Conservation (phyloP, 2,113 vertebrate genomes). For the Mesembrinibis cayennensis region DNA sequence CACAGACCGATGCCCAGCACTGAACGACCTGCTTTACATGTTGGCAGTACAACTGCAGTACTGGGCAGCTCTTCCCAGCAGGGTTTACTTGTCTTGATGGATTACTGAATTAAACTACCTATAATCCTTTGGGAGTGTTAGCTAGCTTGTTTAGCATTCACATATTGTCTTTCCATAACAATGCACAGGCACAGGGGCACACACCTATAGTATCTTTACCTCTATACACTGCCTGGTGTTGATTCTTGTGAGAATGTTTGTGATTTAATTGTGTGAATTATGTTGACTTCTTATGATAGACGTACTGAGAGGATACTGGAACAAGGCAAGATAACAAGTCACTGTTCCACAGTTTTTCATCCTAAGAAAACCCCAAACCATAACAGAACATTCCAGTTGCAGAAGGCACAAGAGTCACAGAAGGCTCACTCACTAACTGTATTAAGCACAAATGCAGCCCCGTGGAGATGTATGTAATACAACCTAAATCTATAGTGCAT, state of each 20-base stretch:
- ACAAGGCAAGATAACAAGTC: not conserved
- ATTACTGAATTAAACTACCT: not conserved
- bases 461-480: not conserved
- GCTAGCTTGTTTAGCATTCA: not conserved
- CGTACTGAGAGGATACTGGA: not conserved
- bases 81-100: not conserved
- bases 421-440: not conserved
- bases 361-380: not conserved
- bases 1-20: no score
- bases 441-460: not conserved
- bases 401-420: not conserved
- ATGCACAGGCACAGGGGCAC: not conserved
- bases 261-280: not conserved
- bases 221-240: no score
- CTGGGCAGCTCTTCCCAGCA: not conserved
- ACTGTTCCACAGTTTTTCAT: not conserved
- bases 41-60: rapidly evolving
- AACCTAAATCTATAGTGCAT: not conserved
- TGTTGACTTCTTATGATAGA: not conserved
- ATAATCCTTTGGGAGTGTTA: not conserved
- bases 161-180: not conserved
- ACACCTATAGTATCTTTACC: not conserved
- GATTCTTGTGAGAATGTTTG: not conserved
- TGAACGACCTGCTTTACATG: not conserved
- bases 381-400: not conserved